A percentile compares a stretch with the other conserved stretches of the same genome.
phyloP scores from a whole-genome alignment of 2,888 invertebrate genomes.

The Tribolium freemani region DNA sequence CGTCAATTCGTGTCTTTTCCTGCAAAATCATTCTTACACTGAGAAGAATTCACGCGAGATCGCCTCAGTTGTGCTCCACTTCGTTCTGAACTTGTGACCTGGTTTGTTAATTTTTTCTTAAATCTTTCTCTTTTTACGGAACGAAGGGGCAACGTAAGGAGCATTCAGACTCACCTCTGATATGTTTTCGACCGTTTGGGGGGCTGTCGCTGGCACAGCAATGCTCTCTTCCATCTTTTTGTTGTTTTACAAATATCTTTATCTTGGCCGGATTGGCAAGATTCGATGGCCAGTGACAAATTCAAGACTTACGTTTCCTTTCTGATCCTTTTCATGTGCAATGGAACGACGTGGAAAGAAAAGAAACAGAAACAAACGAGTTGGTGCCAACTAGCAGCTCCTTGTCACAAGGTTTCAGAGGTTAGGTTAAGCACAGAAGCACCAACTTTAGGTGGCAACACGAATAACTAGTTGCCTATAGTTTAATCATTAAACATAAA shows the following conservation, averaged over 20 bases:
- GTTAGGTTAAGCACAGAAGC: constrained; percentile 23
- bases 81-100: constrained; percentile 61
- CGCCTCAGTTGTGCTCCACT: constrained; percentile 58
- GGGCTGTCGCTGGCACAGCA: constrained; percentile 1
- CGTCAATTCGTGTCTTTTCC: constrained; percentile 52
- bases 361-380: neutral
- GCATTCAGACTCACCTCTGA: constrained; percentile 9
- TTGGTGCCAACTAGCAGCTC: neutral
- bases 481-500: neutral
- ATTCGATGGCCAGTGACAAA: neutral
- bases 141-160: neutral
- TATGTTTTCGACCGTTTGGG: constrained; percentile 6
- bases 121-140: constrained; percentile 21
- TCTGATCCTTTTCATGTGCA: neutral
- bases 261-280: constrained; percentile 19
- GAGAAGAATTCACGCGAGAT: constrained; percentile 46
- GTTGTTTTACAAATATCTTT: constrained; percentile 14
- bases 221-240: constrained; percentile 21
- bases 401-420: constrained; percentile 36
- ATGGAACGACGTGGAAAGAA: neutral
- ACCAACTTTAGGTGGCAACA: neutral
- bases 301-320: neutral
- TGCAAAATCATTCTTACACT: constrained; percentile 58
- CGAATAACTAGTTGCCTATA: constrained; percentile 13
- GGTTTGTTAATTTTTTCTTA: constrained; percentile 49